Percentiles rank a stretch among this genome's conserved stretches.
These are phyloP conservation scores for Gasterosteus nipponicus DNA, from an alignment of 2,113 vertebrate species.

Conservation along the genomic window DNA sequence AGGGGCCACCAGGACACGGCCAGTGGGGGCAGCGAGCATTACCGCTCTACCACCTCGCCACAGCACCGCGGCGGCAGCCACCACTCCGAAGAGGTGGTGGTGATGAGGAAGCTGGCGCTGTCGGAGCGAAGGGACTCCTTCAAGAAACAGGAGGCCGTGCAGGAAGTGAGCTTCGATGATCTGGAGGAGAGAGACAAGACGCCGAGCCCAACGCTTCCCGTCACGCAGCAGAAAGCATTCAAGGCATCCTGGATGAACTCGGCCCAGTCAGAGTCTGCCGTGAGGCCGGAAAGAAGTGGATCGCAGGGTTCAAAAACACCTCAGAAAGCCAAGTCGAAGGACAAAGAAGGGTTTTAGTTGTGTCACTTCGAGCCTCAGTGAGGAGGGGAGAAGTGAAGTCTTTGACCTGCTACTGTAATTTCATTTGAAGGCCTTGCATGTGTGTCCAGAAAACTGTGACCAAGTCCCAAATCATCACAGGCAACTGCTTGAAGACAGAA, in stretches of 20 bases:
- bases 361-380: not conserved
- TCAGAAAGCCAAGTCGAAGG: slow-evolving; percentile 81
- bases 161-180: slow-evolving; percentile 90
- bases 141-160: slow-evolving; percentile 94
- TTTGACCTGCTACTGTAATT: slow-evolving; percentile 55
- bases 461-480: slow-evolving; percentile 42
- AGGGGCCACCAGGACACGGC: slow-evolving; percentile 67
- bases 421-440: slow-evolving; percentile 59
- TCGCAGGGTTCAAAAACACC: slow-evolving; percentile 46
- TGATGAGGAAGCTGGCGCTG: slow-evolving; percentile 90
- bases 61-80: slow-evolving; percentile 63
- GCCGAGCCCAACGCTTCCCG: slow-evolving; percentile 17
- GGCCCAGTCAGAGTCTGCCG: slow-evolving; percentile 21
- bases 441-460: slow-evolving; percentile 64
- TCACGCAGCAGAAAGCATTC: slow-evolving; percentile 46
- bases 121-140: slow-evolving; percentile 93
- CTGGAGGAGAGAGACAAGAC: slow-evolving; percentile 50
- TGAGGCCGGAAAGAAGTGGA: slow-evolving; percentile 46
- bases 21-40: slow-evolving; percentile 59
- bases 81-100: slow-evolving; percentile 84
- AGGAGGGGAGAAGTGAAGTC: slow-evolving; percentile 1
- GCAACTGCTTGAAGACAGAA: slow-evolving; percentile 36
- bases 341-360: slow-evolving; percentile 66
- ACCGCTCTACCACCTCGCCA: slow-evolving; percentile 34
- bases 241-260: slow-evolving; percentile 74